phyloP scores from a whole-genome alignment of 1,140 invertebrate species.

The Drosophila ananassae region DNA sequence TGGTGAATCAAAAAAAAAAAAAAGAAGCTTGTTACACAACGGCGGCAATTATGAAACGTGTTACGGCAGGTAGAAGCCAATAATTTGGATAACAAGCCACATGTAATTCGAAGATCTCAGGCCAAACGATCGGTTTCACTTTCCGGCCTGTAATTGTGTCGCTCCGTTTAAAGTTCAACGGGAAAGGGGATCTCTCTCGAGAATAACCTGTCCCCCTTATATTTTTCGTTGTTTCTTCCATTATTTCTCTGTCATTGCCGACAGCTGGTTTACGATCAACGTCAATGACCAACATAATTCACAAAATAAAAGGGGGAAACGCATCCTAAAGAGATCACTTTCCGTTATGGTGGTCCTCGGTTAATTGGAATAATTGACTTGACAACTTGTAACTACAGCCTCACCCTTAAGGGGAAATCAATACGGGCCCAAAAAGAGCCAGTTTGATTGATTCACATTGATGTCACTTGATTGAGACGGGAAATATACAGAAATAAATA shows the following conservation, averaged over 20 bases:
- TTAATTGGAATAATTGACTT: conserved; percentile 66
- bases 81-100: conserved; percentile 79
- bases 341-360: conserved; percentile 61
- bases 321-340: conserved; percentile 41
- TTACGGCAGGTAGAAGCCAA: conserved; percentile 49
- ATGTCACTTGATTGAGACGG: conserved; percentile 34
- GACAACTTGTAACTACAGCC: conserved; percentile 55
- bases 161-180: conserved; percentile 16
- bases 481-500: not conserved
- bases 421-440: conserved; percentile 1
- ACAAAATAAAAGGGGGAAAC: conserved; percentile 5
- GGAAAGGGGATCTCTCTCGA: conserved; percentile 14
- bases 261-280: conserved; percentile 37
- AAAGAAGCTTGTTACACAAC: conserved; percentile 54
- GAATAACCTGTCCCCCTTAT: conserved; percentile 41
- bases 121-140: conserved; percentile 59
- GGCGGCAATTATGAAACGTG: conserved; percentile 53
- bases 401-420: conserved; percentile 25
- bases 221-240: conserved; percentile 5
- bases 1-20: not conserved
- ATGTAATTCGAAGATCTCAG: conserved; percentile 29
- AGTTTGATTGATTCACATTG: conserved; percentile 25
- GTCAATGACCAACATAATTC: conserved; percentile 24
- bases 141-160: conserved; percentile 78
- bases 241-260: conserved; percentile 19